Base-by-base conservation (phyloP, 2,797 vertebrate species). In the Odontamblyopus lacepedii region DNA sequence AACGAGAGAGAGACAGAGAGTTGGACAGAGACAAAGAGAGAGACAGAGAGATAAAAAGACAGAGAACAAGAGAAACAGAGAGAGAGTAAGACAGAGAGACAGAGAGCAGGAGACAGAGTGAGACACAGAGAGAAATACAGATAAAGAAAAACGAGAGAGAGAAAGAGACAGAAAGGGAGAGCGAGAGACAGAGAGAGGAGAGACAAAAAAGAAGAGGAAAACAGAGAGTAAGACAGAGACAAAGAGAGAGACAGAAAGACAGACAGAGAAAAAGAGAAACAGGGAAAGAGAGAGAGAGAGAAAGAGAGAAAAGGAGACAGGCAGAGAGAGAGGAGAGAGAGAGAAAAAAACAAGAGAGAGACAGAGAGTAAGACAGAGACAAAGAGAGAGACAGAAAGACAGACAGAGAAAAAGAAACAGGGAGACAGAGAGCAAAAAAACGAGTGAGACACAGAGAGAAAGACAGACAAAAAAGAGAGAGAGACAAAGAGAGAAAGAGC, bases 261-360 rank as follows among this genome's bases (percentile, higher is more conserved):
- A 55, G 19, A 8, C 8, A 53, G 51, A n/a, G 5, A 53, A 6
- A n/a, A 19, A 6, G 15, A 50, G 13, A 15, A 4, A 16, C 4
- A 50, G 48, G 8, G 51, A 53, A 0, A 53, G 50, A 5, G 51
- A n/a, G 51, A 5, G 51, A n/a, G 51, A n/a, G 51, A 53, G 7
- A 62, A 69, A 78, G 38, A 70, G 57, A 53, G 82, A 79, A 61
- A 84, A 60, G 19, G 27, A 11, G 16, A 44, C 11, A 53, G 6
- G 19, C 1, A n/a, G 19, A n/a, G 19, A 53, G 51, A n/a, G 51
- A 13, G 51, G 19, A 1, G 8, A 55, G 6, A 55, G 6, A 9
- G n/a, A 23, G 7, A 60, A 69, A 76, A 38, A 69, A 61, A 61
- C 30, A 80, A 30, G 30, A 30, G 30, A 30, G 30, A 30, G 2